phyloP scores from a whole-genome alignment of 2,797 vertebrate species.

The Premnoplex brunnescens region DNA sequence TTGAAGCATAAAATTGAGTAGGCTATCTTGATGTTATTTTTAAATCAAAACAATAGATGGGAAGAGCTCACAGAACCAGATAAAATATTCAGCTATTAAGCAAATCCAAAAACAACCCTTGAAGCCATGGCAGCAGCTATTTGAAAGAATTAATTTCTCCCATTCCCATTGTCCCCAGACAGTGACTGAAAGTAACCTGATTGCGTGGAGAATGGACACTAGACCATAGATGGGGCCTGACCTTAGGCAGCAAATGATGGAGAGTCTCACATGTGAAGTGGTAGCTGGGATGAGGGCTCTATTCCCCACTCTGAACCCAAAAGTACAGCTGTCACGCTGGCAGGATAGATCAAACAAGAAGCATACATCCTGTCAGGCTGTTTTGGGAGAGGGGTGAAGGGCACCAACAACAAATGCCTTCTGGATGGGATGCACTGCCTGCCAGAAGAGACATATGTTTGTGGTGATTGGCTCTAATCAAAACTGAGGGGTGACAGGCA shows the following conservation, averaged over 20 bases:
- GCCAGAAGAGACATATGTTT: neutral
- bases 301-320: neutral
- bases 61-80: neutral
- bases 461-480: neutral
- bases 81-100: neutral
- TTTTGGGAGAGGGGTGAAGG: neutral
- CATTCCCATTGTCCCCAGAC: neutral
- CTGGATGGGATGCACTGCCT: neutral
- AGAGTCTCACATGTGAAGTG: neutral
- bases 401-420: neutral
- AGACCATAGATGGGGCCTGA: neutral
- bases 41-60: neutral
- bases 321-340: neutral
- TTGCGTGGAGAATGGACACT: neutral
- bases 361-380: neutral
- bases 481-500: neutral
- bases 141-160: neutral
- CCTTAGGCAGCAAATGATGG: neutral
- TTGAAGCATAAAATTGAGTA: neutral
- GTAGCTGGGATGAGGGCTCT: neutral
- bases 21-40: neutral
- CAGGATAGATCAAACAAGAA: neutral
- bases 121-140: neutral
- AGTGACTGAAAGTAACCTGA: neutral
- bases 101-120: neutral